Percentiles rank a stretch among this genome's conserved stretches.
Evolutionary conservation across 1,140 invertebrate genomes (phyloP).

Genomic region (Monochamus saltuarius): DNA sequence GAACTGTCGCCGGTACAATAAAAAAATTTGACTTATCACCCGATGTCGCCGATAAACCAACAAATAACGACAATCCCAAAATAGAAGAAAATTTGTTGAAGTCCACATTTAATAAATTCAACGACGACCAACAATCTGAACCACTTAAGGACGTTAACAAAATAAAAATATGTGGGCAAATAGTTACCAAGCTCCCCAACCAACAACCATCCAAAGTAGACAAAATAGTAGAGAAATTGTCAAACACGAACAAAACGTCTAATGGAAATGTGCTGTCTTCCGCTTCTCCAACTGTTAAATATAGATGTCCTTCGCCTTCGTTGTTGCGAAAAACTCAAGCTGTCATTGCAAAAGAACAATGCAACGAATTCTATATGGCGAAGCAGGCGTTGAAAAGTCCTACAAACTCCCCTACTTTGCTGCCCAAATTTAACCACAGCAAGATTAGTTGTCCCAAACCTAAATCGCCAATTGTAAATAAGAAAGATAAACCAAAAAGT

Average conservation of each 20-base stretch:
- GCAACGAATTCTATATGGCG: constrained; percentile 27
- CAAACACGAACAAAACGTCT: constrained; percentile 10
- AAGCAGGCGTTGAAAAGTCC: constrained; percentile 9
- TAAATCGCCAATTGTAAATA: constrained; percentile 25
- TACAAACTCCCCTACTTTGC: not conserved
- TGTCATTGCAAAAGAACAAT: constrained; percentile 39
- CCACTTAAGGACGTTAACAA: no score
- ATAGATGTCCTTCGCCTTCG: constrained; percentile 38
- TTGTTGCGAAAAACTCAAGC: constrained; percentile 41
- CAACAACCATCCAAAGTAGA: constrained; percentile 11
- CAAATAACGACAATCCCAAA: constrained; percentile 16
- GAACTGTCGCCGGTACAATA: constrained; percentile 42
- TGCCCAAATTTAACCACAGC: constrained; percentile 7
- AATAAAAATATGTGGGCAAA: not conserved
- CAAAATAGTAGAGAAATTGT: constrained; percentile 11
- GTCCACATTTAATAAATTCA: not conserved
- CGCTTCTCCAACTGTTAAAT: constrained; percentile 28
- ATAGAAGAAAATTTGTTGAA: not conserved
- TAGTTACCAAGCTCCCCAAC: no score
- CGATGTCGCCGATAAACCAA: not conserved
- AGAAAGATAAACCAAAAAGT: constrained; percentile 36
- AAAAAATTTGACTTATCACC: constrained; percentile 42
- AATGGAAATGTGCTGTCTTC: constrained; percentile 3
- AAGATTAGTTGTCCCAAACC: constrained; percentile 21
- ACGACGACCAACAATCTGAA: constrained; percentile 1